Evolutionary conservation across 2,888 invertebrate species (phyloP).

Genomic region (Oxyteleia sp.): DNA sequence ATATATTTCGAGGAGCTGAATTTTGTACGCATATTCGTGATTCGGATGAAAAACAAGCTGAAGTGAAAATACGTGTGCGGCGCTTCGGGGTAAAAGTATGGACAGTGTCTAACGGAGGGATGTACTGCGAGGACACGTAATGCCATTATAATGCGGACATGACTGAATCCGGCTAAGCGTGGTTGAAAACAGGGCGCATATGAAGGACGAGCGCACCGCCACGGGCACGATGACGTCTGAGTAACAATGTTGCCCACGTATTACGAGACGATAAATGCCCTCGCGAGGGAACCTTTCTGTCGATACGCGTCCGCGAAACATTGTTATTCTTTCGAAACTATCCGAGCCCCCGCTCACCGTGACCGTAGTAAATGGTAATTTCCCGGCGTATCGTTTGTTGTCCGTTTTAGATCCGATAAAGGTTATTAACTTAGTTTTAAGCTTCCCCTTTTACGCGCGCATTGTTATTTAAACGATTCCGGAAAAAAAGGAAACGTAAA

Average conservation of each 20-base stretch:
- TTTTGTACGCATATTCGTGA: constrained; percentile 64
- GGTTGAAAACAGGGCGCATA: constrained; percentile 58
- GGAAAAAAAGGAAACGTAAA: constrained; percentile 30
- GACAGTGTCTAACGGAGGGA: constrained; percentile 71
- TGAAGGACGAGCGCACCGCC: constrained; percentile 67
- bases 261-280: constrained; percentile 82
- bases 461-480: constrained; percentile 39
- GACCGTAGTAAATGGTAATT: constrained; percentile 20
- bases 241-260: constrained; percentile 79
- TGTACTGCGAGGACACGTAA: constrained; percentile 85
- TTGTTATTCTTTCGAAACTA: constrained; percentile 46
- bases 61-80: constrained; percentile 70
- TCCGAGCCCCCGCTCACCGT: neutral
- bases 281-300: constrained; percentile 75
- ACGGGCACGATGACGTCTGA: constrained; percentile 82
- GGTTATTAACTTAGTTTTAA: constrained; percentile 36
- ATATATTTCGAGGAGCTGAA: constrained; percentile 53
- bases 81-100: constrained; percentile 67
- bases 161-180: constrained; percentile 79
- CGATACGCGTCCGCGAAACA: constrained; percentile 75
- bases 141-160: constrained; percentile 86
- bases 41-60: constrained; percentile 69
- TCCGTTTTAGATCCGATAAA: constrained; percentile 26
- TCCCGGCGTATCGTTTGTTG: constrained; percentile 9
- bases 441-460: constrained; percentile 6